Percentiles rank a stretch among this genome's conserved stretches.
phyloP scores from a whole-genome alignment of 2,797 vertebrate species.

The Selene dorsalis region DNA sequence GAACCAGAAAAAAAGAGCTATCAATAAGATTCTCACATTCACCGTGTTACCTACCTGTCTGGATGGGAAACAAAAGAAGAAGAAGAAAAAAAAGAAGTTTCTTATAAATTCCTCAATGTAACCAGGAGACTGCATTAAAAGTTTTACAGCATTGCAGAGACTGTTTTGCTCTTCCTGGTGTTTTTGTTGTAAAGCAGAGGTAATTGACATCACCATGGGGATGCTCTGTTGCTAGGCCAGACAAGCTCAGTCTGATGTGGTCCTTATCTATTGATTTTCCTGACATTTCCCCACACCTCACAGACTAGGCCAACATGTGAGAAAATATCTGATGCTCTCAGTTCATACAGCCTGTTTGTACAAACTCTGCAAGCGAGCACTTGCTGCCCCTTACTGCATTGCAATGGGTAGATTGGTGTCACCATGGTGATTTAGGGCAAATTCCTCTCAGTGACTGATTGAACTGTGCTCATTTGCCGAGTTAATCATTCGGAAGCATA shows the following conservation, averaged over 20 bases:
- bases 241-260: constrained; percentile 84
- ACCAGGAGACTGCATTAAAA: constrained; percentile 80
- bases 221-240: constrained; percentile 85
- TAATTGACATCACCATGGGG: constrained; percentile 86
- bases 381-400: constrained; percentile 73
- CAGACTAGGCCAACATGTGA: constrained; percentile 85
- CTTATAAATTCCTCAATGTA: constrained; percentile 75
- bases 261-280: constrained; percentile 87
- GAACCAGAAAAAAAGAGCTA: constrained; percentile 64
- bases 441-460: constrained; percentile 36
- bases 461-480: constrained; percentile 17
- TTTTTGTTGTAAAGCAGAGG: constrained; percentile 83
- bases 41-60: constrained; percentile 64
- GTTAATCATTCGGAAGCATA: not conserved
- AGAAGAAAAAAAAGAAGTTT: constrained; percentile 53
- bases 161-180: constrained; percentile 77
- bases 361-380: constrained; percentile 75
- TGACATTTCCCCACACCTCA: constrained; percentile 86
- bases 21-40: constrained; percentile 74
- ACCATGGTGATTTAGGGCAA: constrained; percentile 66
- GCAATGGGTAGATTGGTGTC: constrained; percentile 75
- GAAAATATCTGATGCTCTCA: constrained; percentile 85
- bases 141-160: constrained; percentile 81
- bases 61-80: constrained; percentile 38
- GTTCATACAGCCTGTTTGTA: constrained; percentile 84